Percentiles rank a stretch among this genome's conserved stretches.
Evolutionary conservation across 2,888 invertebrate genomes (phyloP).

Genomic region (Blastobasis lacticolella): DNA sequence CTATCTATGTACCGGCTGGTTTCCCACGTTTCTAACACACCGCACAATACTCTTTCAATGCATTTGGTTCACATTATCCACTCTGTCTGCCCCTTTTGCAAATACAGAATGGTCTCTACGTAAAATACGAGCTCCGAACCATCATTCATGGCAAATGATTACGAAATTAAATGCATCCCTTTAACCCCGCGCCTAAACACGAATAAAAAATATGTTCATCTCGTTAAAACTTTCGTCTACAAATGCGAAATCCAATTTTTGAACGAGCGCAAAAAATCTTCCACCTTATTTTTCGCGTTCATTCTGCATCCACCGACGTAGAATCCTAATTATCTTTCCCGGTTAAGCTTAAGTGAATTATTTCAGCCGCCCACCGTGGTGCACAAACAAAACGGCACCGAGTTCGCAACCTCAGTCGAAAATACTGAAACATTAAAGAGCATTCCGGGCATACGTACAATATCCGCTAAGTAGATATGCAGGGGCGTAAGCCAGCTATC

Average conservation of each 20-base stretch:
- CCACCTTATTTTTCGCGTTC: constrained; percentile 68
- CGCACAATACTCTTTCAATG: constrained; percentile 46
- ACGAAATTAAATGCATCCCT: constrained; percentile 41
- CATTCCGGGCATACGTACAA: constrained; percentile 63
- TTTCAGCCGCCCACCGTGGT: constrained; percentile 68
- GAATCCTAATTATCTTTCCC: constrained; percentile 74
- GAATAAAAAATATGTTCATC: constrained; percentile 51
- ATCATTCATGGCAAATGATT: constrained; percentile 22
- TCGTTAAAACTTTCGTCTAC: constrained; percentile 67
- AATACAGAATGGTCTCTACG: too few species aligned
- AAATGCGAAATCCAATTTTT: constrained; percentile 72
- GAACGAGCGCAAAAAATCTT: constrained; percentile 70
- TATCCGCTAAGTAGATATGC: constrained; percentile 62
- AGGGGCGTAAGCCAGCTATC: constrained; percentile 62
- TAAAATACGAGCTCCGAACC: too few species aligned
- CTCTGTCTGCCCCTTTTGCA: constrained; percentile 10
- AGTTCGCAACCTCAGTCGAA: constrained; percentile 72
- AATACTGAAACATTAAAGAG: constrained; percentile 73
- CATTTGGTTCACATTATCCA: constrained; percentile 30
- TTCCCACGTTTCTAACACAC: constrained; percentile 43
- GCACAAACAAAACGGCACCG: constrained; percentile 67
- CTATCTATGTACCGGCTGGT: constrained; percentile 47
- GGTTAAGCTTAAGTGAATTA: constrained; percentile 75
- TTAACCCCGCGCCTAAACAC: constrained; percentile 47
- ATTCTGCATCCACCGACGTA: constrained; percentile 71